A percentile compares a stretch with the other conserved stretches of the same genome.
phyloP scores from a whole-genome alignment of 2,797 vertebrate genomes.

The Mastacembelus armatus region DNA sequence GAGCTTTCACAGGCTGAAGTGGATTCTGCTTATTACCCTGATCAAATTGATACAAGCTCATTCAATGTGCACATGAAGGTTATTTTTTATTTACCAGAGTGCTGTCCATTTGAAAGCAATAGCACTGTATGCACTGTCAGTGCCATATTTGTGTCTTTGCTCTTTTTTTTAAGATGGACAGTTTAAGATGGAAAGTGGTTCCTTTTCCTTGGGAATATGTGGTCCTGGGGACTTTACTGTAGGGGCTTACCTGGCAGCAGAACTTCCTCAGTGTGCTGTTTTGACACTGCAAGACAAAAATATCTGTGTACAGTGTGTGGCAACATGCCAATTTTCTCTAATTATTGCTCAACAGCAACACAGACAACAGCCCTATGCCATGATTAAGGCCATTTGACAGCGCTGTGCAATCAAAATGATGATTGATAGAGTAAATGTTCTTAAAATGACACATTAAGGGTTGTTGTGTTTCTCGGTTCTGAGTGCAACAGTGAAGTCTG shows the following conservation, averaged over 20 bases:
- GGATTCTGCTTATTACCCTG: conserved; percentile 31
- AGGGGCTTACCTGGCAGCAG: neutral
- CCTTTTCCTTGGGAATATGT: neutral
- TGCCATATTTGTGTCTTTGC: neutral
- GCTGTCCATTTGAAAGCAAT: neutral
- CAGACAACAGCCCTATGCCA: neutral
- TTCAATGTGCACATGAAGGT: conserved; percentile 24
- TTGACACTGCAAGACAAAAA: neutral
- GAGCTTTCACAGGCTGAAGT: conserved; percentile 35
- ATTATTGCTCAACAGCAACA: neutral
- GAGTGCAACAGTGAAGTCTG: neutral
- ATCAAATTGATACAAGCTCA: conserved; percentile 20
- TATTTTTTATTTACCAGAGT: neutral
- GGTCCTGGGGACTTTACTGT: neutral
- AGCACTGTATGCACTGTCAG: neutral
- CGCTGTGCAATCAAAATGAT: neutral
- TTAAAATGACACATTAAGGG: neutral
- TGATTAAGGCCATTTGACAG: neutral
- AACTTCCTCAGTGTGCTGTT: neutral
- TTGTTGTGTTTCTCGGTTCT: conserved; percentile 1
- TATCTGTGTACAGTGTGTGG: neutral
- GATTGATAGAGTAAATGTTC: neutral
- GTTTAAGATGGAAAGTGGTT: too few relatives aligned
- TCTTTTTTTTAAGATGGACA: neutral
- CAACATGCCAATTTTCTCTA: neutral